phyloP scores from a whole-genome alignment of 2,113 vertebrate genomes.

The Isichthys henryi region DNA sequence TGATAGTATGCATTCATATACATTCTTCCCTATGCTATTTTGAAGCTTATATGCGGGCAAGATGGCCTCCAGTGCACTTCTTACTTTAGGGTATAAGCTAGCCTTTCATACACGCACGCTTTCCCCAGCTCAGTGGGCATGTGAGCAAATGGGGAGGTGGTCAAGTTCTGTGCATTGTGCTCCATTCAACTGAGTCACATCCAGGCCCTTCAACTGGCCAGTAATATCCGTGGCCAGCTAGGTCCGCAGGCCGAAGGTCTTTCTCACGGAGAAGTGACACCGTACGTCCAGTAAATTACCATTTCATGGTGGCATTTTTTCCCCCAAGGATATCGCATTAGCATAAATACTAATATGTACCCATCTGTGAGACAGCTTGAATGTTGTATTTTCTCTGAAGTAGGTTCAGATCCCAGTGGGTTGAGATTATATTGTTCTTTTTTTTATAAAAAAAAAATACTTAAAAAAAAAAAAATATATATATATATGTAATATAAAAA shows the following conservation, averaged over 20 bases:
- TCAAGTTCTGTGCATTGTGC: background rate
- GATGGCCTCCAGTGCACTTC: background rate
- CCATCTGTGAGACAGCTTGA: conserved; percentile 14
- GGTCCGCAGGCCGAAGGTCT: background rate
- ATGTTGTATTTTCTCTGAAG: background rate
- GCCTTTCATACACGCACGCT: background rate
- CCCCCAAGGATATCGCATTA: background rate
- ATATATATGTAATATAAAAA: background rate
- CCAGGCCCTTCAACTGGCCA: background rate
- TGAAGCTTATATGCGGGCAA: background rate
- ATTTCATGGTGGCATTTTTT: background rate
- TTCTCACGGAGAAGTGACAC: background rate
- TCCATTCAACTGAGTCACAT: background rate
- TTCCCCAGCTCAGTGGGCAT: background rate
- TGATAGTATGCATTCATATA: background rate
- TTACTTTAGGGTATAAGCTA: background rate
- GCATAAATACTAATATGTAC: background rate
- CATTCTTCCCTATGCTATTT: background rate
- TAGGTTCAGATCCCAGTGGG: background rate
- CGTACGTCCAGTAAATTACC: background rate
- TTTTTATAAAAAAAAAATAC: background rate
- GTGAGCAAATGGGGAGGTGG: background rate
- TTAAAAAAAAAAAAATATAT: background rate
- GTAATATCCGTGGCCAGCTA: background rate
- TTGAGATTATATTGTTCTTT: background rate